phyloP scores from a whole-genome alignment of 2,113 vertebrate genomes.

The Phainopepla nitens region DNA sequence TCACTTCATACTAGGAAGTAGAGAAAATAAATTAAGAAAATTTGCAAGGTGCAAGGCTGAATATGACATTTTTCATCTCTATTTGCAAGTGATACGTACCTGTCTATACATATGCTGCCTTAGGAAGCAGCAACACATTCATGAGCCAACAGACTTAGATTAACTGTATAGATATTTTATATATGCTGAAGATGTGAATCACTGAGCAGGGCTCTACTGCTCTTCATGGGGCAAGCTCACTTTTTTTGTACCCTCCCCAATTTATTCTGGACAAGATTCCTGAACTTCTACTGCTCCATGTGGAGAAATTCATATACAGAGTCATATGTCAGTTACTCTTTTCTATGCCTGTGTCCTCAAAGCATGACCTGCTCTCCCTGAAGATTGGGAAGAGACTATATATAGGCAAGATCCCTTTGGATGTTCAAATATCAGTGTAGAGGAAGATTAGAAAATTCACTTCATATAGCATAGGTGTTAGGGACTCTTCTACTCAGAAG shows the following conservation, averaged over 20 bases:
- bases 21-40: neutral
- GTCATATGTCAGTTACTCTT: neutral
- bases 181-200: neutral
- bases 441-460: neutral
- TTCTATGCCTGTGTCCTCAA: neutral
- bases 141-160: neutral
- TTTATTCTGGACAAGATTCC: neutral
- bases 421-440: neutral
- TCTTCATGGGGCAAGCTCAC: neutral
- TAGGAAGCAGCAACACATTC: neutral
- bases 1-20: neutral
- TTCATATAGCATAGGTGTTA: neutral
- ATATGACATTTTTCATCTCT: neutral
- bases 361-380: neutral
- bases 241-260: neutral
- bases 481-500: neutral
- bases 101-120: neutral
- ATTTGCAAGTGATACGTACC: neutral
- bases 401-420: neutral
- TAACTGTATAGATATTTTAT: neutral
- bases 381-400: neutral
- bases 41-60: neutral
- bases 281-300: neutral
- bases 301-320: neutral
- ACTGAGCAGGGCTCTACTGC: neutral